Evolutionary conservation across 2,797 vertebrate genomes (phyloP).

Genomic region (Sebastes alutus): DNA sequence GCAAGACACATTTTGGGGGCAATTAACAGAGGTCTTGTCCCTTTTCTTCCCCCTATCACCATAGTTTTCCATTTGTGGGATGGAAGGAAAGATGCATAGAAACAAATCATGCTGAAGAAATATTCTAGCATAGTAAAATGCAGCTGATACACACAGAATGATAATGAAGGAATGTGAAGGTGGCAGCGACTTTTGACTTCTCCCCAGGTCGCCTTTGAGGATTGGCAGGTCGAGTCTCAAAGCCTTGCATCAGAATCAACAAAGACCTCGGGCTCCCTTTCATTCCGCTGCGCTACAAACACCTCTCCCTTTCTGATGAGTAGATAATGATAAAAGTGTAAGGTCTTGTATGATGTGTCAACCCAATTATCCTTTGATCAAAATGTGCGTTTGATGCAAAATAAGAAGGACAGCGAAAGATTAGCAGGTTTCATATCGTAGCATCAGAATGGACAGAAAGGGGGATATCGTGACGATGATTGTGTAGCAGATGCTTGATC

Average conservation of each 20-base stretch:
- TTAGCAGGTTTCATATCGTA: conserved; percentile 16
- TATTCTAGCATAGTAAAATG: not conserved
- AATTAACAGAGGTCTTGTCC: not conserved
- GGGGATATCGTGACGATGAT: not conserved
- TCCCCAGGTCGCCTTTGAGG: conserved; percentile 18
- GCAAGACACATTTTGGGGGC: not conserved
- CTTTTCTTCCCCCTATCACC: not conserved
- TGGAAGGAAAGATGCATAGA: not conserved
- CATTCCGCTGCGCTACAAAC: conserved; percentile 12
- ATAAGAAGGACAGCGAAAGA: conserved; percentile 21
- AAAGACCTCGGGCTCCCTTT: conserved; percentile 23
- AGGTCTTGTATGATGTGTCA: conserved; percentile 43
- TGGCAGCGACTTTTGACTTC: conserved; percentile 13
- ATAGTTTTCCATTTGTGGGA: not conserved
- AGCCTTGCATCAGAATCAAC: conserved; percentile 36
- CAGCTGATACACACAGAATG: not conserved
- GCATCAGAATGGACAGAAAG: conserved; percentile 4
- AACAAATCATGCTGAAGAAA: not conserved
- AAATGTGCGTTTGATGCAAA: conserved; percentile 46
- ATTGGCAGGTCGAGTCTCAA: conserved; percentile 4
- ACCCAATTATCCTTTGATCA: conserved; percentile 62
- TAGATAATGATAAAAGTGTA: conserved; percentile 55
- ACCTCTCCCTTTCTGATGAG: conserved; percentile 16
- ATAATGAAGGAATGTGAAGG: conserved; percentile 6
- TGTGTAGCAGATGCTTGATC: conserved; percentile 27